Percentiles rank a stretch among this genome's conserved stretches.
Evolutionary conservation across 2,113 vertebrate species (phyloP).

Genomic region (Eupsittula cactorum): DNA sequence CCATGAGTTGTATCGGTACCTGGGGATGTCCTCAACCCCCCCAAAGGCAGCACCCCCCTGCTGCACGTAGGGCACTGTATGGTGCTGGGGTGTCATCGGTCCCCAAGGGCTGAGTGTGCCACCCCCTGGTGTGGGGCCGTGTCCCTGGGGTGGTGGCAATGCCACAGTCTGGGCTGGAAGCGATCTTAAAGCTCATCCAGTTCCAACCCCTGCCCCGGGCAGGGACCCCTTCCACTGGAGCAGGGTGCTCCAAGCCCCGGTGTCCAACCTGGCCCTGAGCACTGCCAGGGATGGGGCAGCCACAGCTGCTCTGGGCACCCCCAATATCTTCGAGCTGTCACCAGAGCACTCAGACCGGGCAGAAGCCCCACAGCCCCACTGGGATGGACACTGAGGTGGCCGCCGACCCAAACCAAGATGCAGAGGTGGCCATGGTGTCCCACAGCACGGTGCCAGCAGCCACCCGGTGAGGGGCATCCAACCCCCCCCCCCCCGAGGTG

Average conservation of each 20-base stretch:
- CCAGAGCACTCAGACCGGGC: background rate
- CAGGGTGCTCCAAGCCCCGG: background rate
- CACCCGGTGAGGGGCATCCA: accelerated
- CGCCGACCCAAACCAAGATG: accelerated
- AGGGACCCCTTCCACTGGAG: background rate
- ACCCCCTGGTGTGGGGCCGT: background rate
- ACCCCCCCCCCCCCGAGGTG: accelerated
- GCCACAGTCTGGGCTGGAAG: too few species aligned
- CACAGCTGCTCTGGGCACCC: background rate
- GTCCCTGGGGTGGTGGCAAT: background rate
- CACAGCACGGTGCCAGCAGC: accelerated
- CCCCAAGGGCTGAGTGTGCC: background rate
- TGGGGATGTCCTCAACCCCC: background rate
- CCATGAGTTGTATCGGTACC: accelerated
- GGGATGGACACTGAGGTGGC: accelerated
- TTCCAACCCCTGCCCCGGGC: background rate
- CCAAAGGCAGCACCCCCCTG: background rate
- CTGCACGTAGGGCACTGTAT: background rate
- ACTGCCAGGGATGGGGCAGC: background rate
- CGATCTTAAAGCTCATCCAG: background rate
- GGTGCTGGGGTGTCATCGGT: background rate
- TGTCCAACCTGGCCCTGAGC: background rate
- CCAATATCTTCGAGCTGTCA: background rate
- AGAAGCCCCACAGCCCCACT: accelerated
- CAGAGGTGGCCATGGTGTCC: accelerated